phyloP scores from a whole-genome alignment of 2,797 vertebrate species.

The Botia kubotai region DNA sequence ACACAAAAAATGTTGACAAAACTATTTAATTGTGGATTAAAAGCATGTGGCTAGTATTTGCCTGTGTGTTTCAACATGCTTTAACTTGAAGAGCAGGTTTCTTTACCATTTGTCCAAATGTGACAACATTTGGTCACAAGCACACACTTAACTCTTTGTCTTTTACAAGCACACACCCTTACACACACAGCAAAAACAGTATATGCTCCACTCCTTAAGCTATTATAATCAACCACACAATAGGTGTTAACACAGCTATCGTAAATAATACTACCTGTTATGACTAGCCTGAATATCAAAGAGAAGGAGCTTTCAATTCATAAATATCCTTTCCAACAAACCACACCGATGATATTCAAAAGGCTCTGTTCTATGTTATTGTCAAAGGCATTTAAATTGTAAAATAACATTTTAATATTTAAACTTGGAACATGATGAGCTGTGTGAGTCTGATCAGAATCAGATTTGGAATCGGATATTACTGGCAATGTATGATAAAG shows the following conservation, averaged over 20 bases:
- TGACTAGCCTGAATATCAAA: conserved; percentile 8
- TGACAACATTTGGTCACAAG: background rate
- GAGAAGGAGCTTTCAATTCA: background rate
- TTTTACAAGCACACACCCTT: conserved; percentile 1
- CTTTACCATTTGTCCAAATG: background rate
- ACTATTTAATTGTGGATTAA: background rate
- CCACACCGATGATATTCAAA: background rate
- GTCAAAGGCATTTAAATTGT: background rate
- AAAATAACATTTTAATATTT: conserved; percentile 9
- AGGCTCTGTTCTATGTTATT: background rate
- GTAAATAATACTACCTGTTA: conserved; percentile 28
- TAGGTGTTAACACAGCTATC: background rate
- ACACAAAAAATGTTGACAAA: background rate
- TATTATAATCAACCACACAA: conserved; percentile 40
- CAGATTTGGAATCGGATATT: background rate
- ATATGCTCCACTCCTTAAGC: background rate
- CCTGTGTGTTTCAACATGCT: conserved; percentile 1
- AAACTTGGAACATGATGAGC: background rate
- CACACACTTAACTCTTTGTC: conserved; percentile 8
- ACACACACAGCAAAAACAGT: conserved; percentile 5
- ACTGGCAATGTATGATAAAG: background rate
- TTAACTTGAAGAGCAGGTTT: conserved; percentile 3
- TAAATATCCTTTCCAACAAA: background rate
- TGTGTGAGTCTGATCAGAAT: background rate
- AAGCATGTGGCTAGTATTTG: background rate